These are phyloP conservation scores for Pipistrellus nathusii DNA, from an alignment of 2,797 vertebrate genomes.

Conservation along the genomic window DNA sequence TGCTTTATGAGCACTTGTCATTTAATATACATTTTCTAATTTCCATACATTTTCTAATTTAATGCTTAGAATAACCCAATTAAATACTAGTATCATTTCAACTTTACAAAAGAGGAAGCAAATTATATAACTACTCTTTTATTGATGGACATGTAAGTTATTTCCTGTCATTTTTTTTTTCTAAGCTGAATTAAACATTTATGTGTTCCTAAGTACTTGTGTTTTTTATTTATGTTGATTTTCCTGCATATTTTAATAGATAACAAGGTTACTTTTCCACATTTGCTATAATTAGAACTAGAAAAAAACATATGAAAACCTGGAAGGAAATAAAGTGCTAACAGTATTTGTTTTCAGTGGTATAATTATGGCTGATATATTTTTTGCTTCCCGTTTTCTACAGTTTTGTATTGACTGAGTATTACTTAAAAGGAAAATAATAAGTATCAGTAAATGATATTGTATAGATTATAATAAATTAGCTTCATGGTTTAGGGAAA, in stretches of 20 bases:
- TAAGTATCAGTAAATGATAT: constrained; percentile 26
- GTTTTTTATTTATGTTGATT: constrained; percentile 53
- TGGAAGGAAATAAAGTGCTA: constrained; percentile 30
- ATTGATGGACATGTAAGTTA: background rate
- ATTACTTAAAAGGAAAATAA: constrained; percentile 58
- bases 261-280: constrained; percentile 48
- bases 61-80: constrained; percentile 21
- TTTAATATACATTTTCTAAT: background rate
- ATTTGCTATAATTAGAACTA: constrained; percentile 51
- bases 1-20: background rate
- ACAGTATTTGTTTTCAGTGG: background rate
- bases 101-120: constrained; percentile 20
- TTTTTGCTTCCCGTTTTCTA: constrained; percentile 40
- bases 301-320: background rate
- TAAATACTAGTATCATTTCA: constrained; percentile 14
- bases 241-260: constrained; percentile 44
- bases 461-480: background rate
- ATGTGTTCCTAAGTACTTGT: background rate
- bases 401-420: constrained; percentile 14
- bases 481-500: background rate
- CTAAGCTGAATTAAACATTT: constrained; percentile 49
- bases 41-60: background rate
- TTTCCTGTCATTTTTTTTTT: constrained; percentile 48
- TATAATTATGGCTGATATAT: constrained; percentile 22
- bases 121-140: background rate